Evolutionary conservation across 2,113 vertebrate species (phyloP).

Genomic region (Notarius quadriscutis): DNA sequence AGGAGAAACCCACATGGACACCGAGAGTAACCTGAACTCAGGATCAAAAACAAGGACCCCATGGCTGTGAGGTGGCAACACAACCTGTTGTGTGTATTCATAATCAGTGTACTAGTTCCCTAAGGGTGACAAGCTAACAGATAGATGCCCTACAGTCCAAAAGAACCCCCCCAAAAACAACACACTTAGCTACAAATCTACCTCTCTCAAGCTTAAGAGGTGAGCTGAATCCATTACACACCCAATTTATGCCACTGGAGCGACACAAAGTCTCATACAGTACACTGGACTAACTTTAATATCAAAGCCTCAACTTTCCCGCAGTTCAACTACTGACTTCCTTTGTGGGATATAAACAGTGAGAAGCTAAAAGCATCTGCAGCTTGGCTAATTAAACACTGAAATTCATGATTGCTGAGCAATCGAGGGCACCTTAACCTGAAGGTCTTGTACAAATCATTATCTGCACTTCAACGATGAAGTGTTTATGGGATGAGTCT

Average conservation of each 20-base stretch:
- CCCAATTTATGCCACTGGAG: not conserved
- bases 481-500: slow-evolving; percentile 44
- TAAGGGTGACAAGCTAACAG: not conserved
- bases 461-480: slow-evolving; percentile 55
- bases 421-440: slow-evolving; percentile 71
- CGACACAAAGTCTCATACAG: not conserved
- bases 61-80: not conserved
- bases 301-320: not conserved
- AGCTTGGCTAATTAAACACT: slow-evolving; percentile 72
- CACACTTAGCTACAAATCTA: slow-evolving; percentile 12
- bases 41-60: not conserved
- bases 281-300: not conserved
- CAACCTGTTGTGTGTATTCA: not conserved
- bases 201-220: slow-evolving; percentile 11
- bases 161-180: not conserved
- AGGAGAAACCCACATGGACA: not conserved
- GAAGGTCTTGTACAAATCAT: slow-evolving; percentile 68
- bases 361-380: slow-evolving; percentile 64
- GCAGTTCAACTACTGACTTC: not conserved
- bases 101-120: not conserved
- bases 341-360: slow-evolving; percentile 53
- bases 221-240: slow-evolving; percentile 9
- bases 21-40: not conserved
- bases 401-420: slow-evolving; percentile 70
- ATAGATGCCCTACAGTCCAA: slow-evolving; percentile 6